Conservation (phyloP, 2,888 invertebrate species). For the Spialia ferax region DNA sequence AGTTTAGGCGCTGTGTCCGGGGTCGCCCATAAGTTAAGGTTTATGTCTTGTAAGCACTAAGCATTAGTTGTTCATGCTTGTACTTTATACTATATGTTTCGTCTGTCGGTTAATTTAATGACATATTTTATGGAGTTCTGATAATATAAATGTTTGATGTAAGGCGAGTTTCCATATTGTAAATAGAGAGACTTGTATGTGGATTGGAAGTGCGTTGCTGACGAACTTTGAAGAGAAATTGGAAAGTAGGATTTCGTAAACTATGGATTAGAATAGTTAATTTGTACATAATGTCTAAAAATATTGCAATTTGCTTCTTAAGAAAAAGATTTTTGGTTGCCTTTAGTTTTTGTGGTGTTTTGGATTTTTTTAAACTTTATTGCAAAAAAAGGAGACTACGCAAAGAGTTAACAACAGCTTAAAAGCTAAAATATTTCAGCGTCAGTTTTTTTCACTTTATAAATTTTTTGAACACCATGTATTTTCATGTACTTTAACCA, state of each 20-base stretch:
- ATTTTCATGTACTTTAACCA: no score
- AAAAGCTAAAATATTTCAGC: no score
- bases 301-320: no score
- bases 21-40: not conserved
- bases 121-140: not conserved
- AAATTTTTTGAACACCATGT: no score
- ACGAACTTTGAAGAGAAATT: not conserved
- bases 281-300: not conserved
- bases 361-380: no score
- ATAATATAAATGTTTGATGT: not conserved
- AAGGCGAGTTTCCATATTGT: not conserved
- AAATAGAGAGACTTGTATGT: not conserved
- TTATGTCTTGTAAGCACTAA: not conserved
- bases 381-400: no score
- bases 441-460: no score
- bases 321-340: no score
- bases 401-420: no score
- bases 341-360: no score
- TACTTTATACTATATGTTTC: not conserved
- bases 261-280: not conserved
- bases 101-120: no score
- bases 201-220: not conserved
- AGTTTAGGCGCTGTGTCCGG: not conserved
- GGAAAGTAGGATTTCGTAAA: not conserved
- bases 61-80: not conserved